Conservation (phyloP, 2,888 invertebrate genomes). For the Chrysodeixis includens region DNA sequence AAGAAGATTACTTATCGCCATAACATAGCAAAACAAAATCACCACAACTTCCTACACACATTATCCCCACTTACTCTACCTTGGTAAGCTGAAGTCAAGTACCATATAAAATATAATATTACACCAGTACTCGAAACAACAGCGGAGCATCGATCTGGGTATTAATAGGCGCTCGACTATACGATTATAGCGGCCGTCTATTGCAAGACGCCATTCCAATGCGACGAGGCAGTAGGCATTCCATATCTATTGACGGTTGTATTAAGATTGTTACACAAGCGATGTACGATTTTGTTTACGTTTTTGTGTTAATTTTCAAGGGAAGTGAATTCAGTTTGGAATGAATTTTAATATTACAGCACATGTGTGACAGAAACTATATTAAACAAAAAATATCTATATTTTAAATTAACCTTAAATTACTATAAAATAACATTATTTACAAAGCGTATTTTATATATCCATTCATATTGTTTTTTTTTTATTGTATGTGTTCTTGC, state of each 20-base stretch:
- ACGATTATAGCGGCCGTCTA: constrained; percentile 40
- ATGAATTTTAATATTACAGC: too few species aligned
- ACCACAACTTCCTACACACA: neutral
- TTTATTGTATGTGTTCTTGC: too few species aligned
- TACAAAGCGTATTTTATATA: too few species aligned
- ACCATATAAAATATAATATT: constrained; percentile 8
- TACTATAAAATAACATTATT: too few species aligned
- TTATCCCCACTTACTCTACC: neutral
- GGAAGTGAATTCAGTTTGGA: too few species aligned
- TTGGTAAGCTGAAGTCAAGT: constrained; percentile 10
- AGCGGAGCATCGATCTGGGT: constrained; percentile 30
- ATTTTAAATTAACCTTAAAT: too few species aligned
- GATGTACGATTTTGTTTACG: neutral
- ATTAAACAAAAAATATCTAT: too few species aligned
- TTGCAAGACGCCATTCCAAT: constrained; percentile 47
- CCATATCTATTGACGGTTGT: constrained; percentile 27
- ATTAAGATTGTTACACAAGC: constrained; percentile 19
- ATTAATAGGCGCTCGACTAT: constrained; percentile 38
- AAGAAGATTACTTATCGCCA: neutral
- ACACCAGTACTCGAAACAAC: constrained; percentile 12
- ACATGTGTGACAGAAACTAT: too few species aligned
- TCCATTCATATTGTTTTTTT: too few species aligned
- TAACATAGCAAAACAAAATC: neutral
- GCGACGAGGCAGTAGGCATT: constrained; percentile 52
- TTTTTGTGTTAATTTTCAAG: too few species aligned